These are phyloP conservation scores for Cladopsammia gracilis DNA, from an alignment of 64 coral and sea anemone species.

Conservation along the genomic window DNA sequence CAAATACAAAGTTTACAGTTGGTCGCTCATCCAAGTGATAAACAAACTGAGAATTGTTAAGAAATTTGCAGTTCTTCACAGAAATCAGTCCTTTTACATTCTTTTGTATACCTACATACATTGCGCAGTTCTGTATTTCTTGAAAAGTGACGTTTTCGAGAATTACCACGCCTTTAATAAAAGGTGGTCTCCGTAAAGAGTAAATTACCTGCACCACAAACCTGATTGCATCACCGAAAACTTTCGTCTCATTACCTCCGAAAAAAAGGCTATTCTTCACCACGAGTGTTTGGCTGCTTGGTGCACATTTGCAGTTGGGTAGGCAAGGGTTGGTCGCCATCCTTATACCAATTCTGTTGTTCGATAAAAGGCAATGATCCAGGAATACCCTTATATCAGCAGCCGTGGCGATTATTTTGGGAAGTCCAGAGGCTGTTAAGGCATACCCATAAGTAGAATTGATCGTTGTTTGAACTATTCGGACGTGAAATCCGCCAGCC, in stretches of 20 bases:
- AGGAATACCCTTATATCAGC: background rate
- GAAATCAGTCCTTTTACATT: background rate
- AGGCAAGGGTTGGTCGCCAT: background rate
- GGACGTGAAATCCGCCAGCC: background rate
- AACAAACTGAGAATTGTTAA: background rate
- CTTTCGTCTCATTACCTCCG: background rate
- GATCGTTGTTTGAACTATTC: background rate
- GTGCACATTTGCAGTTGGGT: no score
- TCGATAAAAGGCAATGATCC: background rate
- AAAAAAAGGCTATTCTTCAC: background rate
- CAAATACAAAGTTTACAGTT: background rate
- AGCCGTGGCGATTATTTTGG: background rate
- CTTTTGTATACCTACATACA: background rate
- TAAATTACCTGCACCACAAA: no score
- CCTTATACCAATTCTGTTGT: slow-evolving; percentile 1
- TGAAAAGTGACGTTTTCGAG: background rate
- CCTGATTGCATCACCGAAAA: background rate
- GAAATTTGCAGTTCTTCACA: background rate
- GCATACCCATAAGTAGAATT: background rate
- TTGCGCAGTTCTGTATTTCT: background rate
- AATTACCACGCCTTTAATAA: background rate
- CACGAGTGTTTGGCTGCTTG: background rate
- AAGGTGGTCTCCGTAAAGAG: no score
- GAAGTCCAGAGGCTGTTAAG: background rate
- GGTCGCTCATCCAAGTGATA: background rate